Base-by-base conservation (phyloP, 2,888 invertebrate species). In the Bursaphelenchus okinawaensis region DNA sequence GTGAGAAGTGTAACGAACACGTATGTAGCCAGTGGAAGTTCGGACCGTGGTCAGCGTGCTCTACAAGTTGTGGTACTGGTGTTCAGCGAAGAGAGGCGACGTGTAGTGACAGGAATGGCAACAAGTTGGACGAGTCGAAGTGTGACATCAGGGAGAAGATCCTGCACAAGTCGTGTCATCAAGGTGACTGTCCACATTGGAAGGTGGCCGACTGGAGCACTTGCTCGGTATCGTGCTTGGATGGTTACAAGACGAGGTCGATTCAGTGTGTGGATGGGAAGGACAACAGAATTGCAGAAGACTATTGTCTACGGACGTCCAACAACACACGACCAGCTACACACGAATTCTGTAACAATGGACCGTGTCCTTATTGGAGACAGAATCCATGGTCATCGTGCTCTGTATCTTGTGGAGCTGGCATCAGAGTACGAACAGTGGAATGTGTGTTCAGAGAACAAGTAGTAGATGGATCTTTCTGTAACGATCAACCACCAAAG, bases 301-400 rank as follows among this genome's bases (percentile, higher is more conserved):
- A 65, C 0, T 52, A 67, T 26, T 82, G 82, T 63, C 58, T 68
- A 6, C 52, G 51, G 4, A 50, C 52, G 1, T 40, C 40, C 3
- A 65, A 67, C 20, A 56, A 61, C n/a, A 67, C 66, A 9, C 64
- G 62, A 23, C 79, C 79, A 8, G 68, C 78, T 19, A 72, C 72
- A 7, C 79, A 80, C 54, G 74, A 81, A 67, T 65, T 75, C 0
- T 85, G 85, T 74, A 83, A 83, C 68, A 75, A 76, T 7, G 83
- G 82, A 4, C 75, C 78, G 0, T 85, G 85, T 77, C 83, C 85
- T 9, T 79, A 77, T 55, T 85, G 85, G 85, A 72, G 79, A 56
- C 68, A 75, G 0, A 77, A 78, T 24, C 75, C 82, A 16, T 85
- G 84, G 84, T 76, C 81, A 24, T 77, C 76, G 73, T 83, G 83